phyloP scores from a whole-genome alignment of 2,113 vertebrate species.

The Muscicapa adusta region DNA sequence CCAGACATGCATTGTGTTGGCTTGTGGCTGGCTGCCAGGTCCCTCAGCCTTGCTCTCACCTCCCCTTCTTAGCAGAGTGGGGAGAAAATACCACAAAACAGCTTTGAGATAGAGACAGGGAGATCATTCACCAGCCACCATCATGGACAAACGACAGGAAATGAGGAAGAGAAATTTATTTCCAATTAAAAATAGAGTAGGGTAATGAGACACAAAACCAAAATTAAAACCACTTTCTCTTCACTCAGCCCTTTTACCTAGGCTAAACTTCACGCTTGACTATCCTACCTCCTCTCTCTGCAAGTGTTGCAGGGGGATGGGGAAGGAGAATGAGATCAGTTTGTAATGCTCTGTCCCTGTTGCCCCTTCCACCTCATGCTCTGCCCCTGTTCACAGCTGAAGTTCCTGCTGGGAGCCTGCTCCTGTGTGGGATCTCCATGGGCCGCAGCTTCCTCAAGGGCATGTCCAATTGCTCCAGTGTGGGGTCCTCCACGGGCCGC shows the following conservation, averaged over 20 bases:
- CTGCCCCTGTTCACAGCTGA: not conserved
- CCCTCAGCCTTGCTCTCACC: accelerated
- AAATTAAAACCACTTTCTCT: not conserved
- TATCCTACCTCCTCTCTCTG: not conserved
- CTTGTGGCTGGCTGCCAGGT: not conserved
- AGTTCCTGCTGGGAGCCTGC: not conserved
- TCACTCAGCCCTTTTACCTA: not conserved
- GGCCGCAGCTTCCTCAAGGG: not conserved
- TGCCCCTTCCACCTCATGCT: accelerated
- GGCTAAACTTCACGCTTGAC: not conserved
- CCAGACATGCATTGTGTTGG: accelerated
- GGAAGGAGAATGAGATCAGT: not conserved
- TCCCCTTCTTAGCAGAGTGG: not conserved
- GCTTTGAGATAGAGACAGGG: not conserved
- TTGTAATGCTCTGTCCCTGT: not conserved
- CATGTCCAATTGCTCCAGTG: accelerated
- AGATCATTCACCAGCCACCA: not conserved
- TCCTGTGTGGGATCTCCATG: not conserved
- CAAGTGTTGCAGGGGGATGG: accelerated
- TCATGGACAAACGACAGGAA: not conserved
- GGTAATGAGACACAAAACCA: not conserved
- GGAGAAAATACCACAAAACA: not conserved
- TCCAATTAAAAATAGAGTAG: not conserved
- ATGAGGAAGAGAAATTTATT: not conserved
- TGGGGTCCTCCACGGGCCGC: not conserved